These are phyloP conservation scores for Pachypanchax playfairii DNA, from an alignment of 2,113 vertebrate genomes.

Conservation along the genomic window DNA sequence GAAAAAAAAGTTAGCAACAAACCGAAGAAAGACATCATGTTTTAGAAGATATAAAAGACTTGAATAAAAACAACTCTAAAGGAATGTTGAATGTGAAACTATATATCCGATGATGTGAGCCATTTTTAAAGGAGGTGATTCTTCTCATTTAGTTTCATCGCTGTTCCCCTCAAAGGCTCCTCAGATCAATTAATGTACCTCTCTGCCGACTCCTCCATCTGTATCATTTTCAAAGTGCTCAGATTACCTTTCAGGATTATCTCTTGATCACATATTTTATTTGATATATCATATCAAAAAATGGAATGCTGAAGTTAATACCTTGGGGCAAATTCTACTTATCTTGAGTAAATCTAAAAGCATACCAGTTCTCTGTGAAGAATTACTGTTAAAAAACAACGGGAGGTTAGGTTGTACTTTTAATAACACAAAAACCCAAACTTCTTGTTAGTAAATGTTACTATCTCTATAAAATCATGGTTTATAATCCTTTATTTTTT, in stretches of 20 bases:
- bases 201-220: neutral
- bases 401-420: neutral
- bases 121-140: neutral
- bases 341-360: slow-evolving; percentile 8
- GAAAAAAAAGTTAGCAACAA: neutral
- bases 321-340: slow-evolving; percentile 16
- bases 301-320: slow-evolving; percentile 34
- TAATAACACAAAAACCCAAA: neutral
- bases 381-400: neutral
- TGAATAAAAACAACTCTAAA: neutral
- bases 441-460: neutral
- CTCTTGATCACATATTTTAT: slow-evolving; percentile 35
- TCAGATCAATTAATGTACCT: neutral
- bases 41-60: neutral
- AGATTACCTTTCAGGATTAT: slow-evolving; percentile 1
- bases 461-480: no score
- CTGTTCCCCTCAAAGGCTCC: neutral
- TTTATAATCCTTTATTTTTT: slow-evolving; percentile 3
- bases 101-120: neutral
- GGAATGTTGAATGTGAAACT: neutral
- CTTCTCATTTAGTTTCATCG: neutral
- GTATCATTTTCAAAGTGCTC: slow-evolving; percentile 12
- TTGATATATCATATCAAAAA: slow-evolving; percentile 22
- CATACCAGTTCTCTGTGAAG: neutral
- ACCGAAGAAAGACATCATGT: neutral